Base-by-base conservation (phyloP, 2,888 invertebrate genomes). In the Synergus japonicus region DNA sequence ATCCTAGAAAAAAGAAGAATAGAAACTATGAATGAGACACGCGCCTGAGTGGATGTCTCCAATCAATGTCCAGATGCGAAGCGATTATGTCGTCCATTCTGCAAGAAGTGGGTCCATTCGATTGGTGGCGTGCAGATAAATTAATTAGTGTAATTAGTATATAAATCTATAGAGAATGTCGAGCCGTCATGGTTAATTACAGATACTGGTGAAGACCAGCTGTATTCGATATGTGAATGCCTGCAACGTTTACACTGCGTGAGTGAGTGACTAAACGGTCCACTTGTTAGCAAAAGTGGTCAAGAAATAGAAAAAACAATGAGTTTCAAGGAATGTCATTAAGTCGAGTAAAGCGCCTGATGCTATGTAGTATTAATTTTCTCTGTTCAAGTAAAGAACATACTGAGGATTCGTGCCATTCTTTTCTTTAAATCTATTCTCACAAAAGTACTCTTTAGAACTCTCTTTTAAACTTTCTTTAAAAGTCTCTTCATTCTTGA, bases 101-200 rank as follows among this genome's bases (percentile, higher is more conserved):
- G 54, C 15, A 73, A 73, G 73, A 54, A 73, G 49, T 73, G 49
- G 54, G 54, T 10, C 54, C 73, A 54, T 54, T 73, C 73, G 37
- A 73, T 54, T 73, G 37, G 49, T 73, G 37, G 54, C 73, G 73
- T 54, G 54, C 49, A 37, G 73, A 73, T 73, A 73, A 73, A 73
- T 73, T 73, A 73, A 83, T 82, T 83, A 83, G 60, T 65, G 82
- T 78, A 82, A 82, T 83, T 82, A 82, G 82, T 37, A 76, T 29
- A 73, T 73, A 54, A 54, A 73, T 73, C 37, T 54, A 37, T 29
- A 49, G 37, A 65, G 79, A 80, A 78, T 76, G 79, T 49, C 43
- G 44, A 63, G 44, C 77, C 76, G 84, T 83, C 84, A 73, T 66
- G 81, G 76, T 83, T 82, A 80, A 81, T 81, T 80, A 58, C 66